A percentile compares a stretch with the other conserved stretches of the same genome.
Evolutionary conservation across 92 coral and sea anemone species (phyloP).

Genomic region (Porites divaricata): DNA sequence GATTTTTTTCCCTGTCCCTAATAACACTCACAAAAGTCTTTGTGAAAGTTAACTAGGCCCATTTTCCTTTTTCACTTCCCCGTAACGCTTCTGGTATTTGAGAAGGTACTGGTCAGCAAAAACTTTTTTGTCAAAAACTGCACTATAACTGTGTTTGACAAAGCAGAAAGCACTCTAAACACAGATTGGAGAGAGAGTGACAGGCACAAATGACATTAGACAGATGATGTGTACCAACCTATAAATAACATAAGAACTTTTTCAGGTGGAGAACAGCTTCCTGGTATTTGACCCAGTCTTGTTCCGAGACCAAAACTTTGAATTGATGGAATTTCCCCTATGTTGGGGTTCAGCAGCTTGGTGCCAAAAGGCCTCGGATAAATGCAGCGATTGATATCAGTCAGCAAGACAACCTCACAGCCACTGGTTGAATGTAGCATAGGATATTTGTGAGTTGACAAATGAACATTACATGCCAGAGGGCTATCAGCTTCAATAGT

Average conservation of each 20-base stretch:
- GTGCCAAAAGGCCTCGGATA: constrained; percentile 90
- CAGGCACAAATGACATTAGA: too few species aligned
- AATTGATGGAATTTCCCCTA: constrained; percentile 74
- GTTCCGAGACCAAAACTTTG: constrained; percentile 77
- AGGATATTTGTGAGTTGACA: constrained; percentile 32
- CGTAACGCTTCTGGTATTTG: too few species aligned
- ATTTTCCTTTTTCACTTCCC: too few species aligned
- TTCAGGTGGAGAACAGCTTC: constrained; percentile 58
- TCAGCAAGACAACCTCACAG: constrained; percentile 65
- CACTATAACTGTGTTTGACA: too few species aligned
- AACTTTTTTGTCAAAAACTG: too few species aligned
- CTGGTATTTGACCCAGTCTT: constrained; percentile 58
- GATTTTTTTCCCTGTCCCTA: too few species aligned
- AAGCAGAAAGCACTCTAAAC: too few species aligned
- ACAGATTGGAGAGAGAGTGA: too few species aligned
- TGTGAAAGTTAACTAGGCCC: too few species aligned
- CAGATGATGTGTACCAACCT: constrained; percentile 55
- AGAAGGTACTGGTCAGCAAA: too few species aligned
- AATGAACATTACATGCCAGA: constrained; percentile 22
- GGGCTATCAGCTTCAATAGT: constrained; percentile 3
- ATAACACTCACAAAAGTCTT: too few species aligned
- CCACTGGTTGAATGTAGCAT: constrained; percentile 72
- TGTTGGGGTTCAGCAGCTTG: constrained; percentile 76
- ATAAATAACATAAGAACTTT: constrained; percentile 66
- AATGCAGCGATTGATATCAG: constrained; percentile 86